Evolutionary conservation across 2,797 vertebrate genomes (phyloP).

Genomic region (Psittacula derbiana): DNA sequence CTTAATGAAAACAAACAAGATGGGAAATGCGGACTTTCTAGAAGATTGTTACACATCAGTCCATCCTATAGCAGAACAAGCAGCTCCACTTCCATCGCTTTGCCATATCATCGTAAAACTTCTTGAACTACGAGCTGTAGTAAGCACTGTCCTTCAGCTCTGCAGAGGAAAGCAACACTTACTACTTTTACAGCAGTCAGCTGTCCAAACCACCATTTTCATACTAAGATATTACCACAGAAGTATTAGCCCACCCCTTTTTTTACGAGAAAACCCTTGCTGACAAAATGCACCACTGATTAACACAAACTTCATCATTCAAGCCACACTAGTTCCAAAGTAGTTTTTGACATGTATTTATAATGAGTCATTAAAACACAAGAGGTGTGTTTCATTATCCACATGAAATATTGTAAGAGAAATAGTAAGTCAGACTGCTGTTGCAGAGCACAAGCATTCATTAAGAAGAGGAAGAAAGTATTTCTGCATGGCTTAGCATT

Average conservation of each 20-base stretch:
- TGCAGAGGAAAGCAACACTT: background rate
- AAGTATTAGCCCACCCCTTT: rapidly evolving
- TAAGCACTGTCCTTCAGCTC: rapidly evolving
- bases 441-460: background rate
- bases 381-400: rapidly evolving
- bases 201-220: background rate
- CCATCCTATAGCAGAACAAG: background rate
- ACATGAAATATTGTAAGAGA: background rate
- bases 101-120: background rate
- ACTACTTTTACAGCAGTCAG: background rate
- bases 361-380: background rate
- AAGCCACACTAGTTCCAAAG: background rate
- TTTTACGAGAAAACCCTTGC: background rate
- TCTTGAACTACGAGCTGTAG: background rate
- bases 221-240: background rate
- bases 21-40: background rate
- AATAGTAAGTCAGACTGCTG: background rate
- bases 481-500: background rate
- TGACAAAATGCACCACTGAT: background rate
- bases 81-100: background rate
- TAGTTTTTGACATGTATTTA: background rate
- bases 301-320: background rate
- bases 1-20: background rate
- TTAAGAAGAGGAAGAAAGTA: background rate
- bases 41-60: background rate